Evolutionary conservation across 2,113 vertebrate species (phyloP).

Genomic region (Girardinichthys multiradiatus): DNA sequence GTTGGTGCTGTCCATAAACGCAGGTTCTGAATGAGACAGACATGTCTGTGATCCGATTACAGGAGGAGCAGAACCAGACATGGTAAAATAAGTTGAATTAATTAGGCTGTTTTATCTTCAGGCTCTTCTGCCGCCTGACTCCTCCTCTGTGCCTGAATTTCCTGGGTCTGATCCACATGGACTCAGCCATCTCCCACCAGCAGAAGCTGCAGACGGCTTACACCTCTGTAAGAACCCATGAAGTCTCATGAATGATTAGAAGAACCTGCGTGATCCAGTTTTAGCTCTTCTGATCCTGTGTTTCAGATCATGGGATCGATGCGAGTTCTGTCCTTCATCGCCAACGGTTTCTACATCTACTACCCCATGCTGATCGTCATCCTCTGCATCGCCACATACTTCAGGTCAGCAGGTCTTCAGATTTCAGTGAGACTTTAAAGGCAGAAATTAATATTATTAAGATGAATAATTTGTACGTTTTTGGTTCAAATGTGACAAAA

Average conservation of each 20-base stretch:
- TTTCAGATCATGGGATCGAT: conserved; percentile 97
- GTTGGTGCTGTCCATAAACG: no score
- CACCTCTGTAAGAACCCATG: conserved; percentile 87
- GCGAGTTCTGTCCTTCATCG: conserved; percentile 93
- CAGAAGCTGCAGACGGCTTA: conserved; percentile 92
- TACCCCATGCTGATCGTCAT: conserved; percentile 98
- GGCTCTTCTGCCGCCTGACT: conserved; percentile 97
- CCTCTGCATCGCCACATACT: conserved; percentile 97
- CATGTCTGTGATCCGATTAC: no score
- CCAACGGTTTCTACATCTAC: conserved; percentile 98
- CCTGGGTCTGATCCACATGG: conserved; percentile 97
- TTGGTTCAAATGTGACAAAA: no score
- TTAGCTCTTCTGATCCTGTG: background rate
- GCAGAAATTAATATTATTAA: no score
- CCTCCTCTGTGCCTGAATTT: conserved; percentile 98
- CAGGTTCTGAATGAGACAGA: no score
- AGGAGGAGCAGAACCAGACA: no score
- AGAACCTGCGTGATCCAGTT: no score
- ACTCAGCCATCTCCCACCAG: conserved; percentile 92
- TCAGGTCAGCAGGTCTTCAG: conserved; percentile 81
- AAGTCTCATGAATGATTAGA: background rate
- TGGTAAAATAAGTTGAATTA: no score
- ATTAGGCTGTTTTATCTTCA: no score
- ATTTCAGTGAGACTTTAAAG: no score
- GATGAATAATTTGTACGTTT: no score